These are phyloP conservation scores for Brenthis hecate DNA, from an alignment of 2,888 invertebrate genomes.

Conservation along the genomic window DNA sequence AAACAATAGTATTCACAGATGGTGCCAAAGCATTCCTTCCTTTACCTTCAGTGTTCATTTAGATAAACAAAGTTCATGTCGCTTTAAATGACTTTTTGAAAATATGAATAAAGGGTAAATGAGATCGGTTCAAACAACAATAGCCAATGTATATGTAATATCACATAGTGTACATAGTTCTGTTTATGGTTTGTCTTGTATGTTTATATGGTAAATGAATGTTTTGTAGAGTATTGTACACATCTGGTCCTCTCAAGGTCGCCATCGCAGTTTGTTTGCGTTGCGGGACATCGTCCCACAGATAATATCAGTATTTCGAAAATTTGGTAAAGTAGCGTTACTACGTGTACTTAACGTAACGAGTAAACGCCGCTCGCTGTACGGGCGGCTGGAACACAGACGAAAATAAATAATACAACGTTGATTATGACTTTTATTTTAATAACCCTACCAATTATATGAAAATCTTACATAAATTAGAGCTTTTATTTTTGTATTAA, in stretches of 20 bases:
- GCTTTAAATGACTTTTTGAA: constrained; percentile 32
- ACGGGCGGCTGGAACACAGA: constrained; percentile 75
- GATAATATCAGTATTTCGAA: constrained; percentile 80
- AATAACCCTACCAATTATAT: constrained; percentile 1
- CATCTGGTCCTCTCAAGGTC: constrained; percentile 63
- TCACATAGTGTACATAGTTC: constrained; percentile 48
- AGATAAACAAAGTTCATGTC: constrained; percentile 33
- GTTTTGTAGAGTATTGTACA: constrained; percentile 44
- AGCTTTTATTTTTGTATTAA: too few species aligned
- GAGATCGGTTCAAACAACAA: constrained; percentile 39
- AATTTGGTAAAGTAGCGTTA: constrained; percentile 79
- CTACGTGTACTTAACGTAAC: constrained; percentile 72
- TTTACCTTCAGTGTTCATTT: constrained; percentile 42
- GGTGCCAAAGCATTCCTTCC: constrained; percentile 45
- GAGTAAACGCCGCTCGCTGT: constrained; percentile 69
- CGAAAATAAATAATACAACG: constrained; percentile 81
- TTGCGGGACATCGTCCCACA: constrained; percentile 70
- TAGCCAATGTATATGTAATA: constrained; percentile 42
- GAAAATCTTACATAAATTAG: too few species aligned
- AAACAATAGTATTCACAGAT: constrained; percentile 43
- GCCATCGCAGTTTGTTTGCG: constrained; percentile 68
- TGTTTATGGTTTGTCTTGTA: constrained; percentile 44
- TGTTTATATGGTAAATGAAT: constrained; percentile 50
- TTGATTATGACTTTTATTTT: constrained; percentile 61
- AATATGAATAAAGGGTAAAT: background rate